phyloP scores from a whole-genome alignment of 2,797 vertebrate species.

The Macropodus opercularis region DNA sequence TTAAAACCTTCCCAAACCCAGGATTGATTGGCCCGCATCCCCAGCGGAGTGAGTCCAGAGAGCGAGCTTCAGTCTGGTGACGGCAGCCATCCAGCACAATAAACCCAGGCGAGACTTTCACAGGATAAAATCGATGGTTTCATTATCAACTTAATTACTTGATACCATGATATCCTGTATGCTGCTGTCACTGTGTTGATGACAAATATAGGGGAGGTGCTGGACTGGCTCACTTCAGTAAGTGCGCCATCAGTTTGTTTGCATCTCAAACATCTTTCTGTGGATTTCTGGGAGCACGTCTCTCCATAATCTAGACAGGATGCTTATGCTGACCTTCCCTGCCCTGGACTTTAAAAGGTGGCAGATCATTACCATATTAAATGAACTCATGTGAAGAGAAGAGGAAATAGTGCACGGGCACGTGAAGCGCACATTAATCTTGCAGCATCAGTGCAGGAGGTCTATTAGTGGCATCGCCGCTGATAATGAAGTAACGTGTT shows the following conservation, averaged over 20 bases:
- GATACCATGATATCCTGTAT: slow-evolving; percentile 44
- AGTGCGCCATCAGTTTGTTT: slow-evolving; percentile 22
- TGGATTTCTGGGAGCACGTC: slow-evolving; percentile 4
- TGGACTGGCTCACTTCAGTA: slow-evolving; percentile 16
- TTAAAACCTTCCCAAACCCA: slow-evolving; percentile 58
- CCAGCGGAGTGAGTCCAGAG: slow-evolving; percentile 49
- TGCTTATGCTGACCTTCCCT: slow-evolving; percentile 61
- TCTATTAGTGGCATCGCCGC: slow-evolving; percentile 32
- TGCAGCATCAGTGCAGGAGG: slow-evolving; percentile 36
- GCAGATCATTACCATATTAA: slow-evolving; percentile 66
- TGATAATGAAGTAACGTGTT: slow-evolving; percentile 8
- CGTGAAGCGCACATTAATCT: slow-evolving; percentile 57
- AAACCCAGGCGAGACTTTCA: slow-evolving; percentile 56
- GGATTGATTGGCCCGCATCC: slow-evolving; percentile 61
- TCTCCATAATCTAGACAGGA: slow-evolving; percentile 55
- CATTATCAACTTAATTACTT: slow-evolving; percentile 74
- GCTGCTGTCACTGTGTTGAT: slow-evolving; percentile 38
- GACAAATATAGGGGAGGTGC: slow-evolving; percentile 31
- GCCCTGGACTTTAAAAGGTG: slow-evolving; percentile 47
- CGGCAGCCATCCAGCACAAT: slow-evolving; percentile 64
- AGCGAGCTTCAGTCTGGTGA: slow-evolving; percentile 53
- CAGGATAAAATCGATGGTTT: slow-evolving; percentile 72
- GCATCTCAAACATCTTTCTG: slow-evolving; percentile 35
- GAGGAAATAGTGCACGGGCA: slow-evolving; percentile 43
- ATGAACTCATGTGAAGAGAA: slow-evolving; percentile 64